Evolutionary conservation across 2,888 invertebrate genomes (phyloP).

Genomic region (Sesia bembeciformis): DNA sequence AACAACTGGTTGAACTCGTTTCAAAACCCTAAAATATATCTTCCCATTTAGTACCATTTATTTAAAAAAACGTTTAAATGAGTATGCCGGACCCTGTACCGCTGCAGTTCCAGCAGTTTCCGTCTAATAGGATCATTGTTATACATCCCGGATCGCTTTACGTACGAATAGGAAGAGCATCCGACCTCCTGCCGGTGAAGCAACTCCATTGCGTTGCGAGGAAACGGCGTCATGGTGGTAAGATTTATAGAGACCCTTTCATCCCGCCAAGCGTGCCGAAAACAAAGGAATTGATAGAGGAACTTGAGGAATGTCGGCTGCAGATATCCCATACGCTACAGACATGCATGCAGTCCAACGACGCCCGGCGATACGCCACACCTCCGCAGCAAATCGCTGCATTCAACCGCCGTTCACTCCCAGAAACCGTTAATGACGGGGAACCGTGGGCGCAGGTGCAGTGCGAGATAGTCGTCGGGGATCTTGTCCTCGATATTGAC

Average conservation of each 20-base stretch:
- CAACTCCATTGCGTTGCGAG: conserved; percentile 91
- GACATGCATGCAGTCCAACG: conserved; percentile 88
- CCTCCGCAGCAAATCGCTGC: conserved; percentile 93
- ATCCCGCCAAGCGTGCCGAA: conserved; percentile 78
- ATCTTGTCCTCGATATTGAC: conserved; percentile 82
- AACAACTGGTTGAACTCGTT: no score
- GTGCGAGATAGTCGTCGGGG: conserved; percentile 81
- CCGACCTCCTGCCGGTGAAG: conserved; percentile 89
- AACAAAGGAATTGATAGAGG: conserved; percentile 81
- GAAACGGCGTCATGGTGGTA: conserved; percentile 71
- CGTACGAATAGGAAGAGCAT: conserved; percentile 91
- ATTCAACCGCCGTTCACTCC: conserved; percentile 85
- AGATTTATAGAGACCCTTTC: conserved; percentile 76
- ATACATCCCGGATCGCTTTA: conserved; percentile 95
- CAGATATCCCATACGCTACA: conserved; percentile 91
- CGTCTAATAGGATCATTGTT: conserved; percentile 89
- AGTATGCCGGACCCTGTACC: conserved; percentile 50
- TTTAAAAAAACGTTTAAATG: conserved; percentile 18
- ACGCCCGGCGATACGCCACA: conserved; percentile 86
- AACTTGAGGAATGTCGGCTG: conserved; percentile 88
- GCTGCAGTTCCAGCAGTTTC: conserved; percentile 76
- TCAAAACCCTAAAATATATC: no score
- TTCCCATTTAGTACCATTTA: no score
- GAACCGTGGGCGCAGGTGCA: conserved; percentile 78
- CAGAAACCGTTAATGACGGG: conserved; percentile 76